Conservation (phyloP, 2,888 invertebrate genomes). For the Cheilosia urbana region DNA sequence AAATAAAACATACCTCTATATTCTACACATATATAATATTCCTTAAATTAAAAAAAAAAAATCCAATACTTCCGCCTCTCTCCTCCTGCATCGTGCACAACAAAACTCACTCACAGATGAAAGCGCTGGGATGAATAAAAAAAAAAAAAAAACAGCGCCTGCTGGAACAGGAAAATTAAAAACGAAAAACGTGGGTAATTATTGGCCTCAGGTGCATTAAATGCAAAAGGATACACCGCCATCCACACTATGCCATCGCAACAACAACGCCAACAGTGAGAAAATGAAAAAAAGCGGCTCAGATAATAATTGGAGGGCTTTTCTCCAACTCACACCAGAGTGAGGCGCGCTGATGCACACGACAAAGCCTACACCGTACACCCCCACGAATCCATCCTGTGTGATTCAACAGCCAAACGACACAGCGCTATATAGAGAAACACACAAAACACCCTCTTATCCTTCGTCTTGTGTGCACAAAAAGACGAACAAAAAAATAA, state of each 20-base stretch:
- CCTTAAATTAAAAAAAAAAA: conserved; percentile 68
- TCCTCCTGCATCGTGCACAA: not conserved
- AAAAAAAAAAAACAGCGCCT: conserved; percentile 56
- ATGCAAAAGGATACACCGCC: conserved; percentile 76
- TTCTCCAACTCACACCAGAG: conserved; percentile 50
- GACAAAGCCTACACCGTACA: conserved; percentile 47
- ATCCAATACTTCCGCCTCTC: conserved; percentile 52
- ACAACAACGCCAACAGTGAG: conserved; percentile 68
- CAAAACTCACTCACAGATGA: conserved; percentile 37
- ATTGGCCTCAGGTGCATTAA: conserved; percentile 79
- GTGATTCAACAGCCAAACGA: conserved; percentile 6
- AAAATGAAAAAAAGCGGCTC: conserved; percentile 62
- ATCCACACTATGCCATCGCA: conserved; percentile 39
- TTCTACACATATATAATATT: conserved; percentile 57
- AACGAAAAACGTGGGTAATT: conserved; percentile 78
- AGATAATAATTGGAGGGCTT: conserved; percentile 72
- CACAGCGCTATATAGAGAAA: not conserved
- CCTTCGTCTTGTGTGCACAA: conserved; percentile 22
- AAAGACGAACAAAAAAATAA: conserved; percentile 6
- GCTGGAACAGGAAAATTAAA: conserved; percentile 78
- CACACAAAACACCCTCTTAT: conserved; percentile 34
- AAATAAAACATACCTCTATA: conserved; percentile 20
- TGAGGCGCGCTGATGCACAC: conserved; percentile 62
- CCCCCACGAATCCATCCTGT: conserved; percentile 24
- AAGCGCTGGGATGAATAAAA: conserved; percentile 14